Evolutionary conservation across 2,113 vertebrate genomes (phyloP), one percentile per base, ranked within the genome.

Genomic region (Sturnus vulgaris): DNA sequence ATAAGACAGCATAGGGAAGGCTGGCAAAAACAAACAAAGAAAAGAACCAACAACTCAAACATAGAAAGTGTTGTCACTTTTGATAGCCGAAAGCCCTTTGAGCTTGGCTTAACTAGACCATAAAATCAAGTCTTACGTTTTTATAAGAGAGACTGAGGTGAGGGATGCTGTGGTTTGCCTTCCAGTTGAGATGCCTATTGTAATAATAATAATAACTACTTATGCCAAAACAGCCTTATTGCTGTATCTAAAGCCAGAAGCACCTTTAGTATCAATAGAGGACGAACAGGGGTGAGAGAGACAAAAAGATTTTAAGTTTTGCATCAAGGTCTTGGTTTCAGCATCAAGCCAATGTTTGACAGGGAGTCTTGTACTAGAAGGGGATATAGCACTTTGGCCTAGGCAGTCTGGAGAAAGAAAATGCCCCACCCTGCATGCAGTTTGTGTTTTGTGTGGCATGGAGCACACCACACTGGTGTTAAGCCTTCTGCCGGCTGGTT

Each of bases 371-470:
- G 35, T n/a, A 3, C 52, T 57, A 49, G 71, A 30, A 53, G 53
- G 17, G 17, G 30, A 33, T 16, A 0, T 28, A 42, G 40, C 8
- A 2, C 12, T 85, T 84, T 12, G 12, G 4, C 31, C 59, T n/a
- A 14, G 30, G 17, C 13, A 40, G 9, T n/a, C 28, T 57, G 30
- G 37, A 61, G 47, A 50, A 65, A 33, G 42, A 22, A 66, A 78
- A n/a, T 7, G 5, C 27, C 66, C 5, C 17, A 3, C 18, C 15
- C 50, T 37, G 25, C 0, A 0, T 25, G 61, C 28, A 31, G 47
- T n/a, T 65, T 44, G 31, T 82, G 82, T 22, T 78, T 19, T 65
- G 30, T 27, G 25, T 37, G 55, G 18, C 5, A 2, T 3, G 68
- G 31, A 53, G 59, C 28, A 12, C 39, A 20, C 47, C 37, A 9